Percentiles rank a stretch among this genome's conserved stretches.
Evolutionary conservation across 2,797 vertebrate species (phyloP).

Genomic region (Sphenopsis melanotis): DNA sequence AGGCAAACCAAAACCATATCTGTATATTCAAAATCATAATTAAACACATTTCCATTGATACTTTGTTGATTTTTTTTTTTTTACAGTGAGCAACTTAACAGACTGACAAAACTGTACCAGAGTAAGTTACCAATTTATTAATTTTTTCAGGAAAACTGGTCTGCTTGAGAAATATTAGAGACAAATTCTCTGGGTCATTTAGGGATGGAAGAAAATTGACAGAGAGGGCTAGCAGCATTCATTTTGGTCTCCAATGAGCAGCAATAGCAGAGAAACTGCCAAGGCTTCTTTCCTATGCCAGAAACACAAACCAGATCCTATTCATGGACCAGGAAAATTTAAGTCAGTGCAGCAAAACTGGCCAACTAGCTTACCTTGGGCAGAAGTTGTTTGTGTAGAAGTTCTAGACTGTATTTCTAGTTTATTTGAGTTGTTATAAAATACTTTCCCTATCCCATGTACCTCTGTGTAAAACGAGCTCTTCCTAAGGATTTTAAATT

Average conservation of each 20-base stretch:
- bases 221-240: background rate
- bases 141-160: background rate
- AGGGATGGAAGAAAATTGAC: background rate
- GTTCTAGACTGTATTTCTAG: background rate
- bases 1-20: background rate
- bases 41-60: background rate
- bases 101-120: background rate
- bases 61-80: background rate
- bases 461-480: background rate
- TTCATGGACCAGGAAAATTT: slow-evolving; percentile 27
- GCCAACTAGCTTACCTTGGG: background rate
- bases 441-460: background rate
- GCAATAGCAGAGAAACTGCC: background rate
- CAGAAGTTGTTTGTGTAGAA: background rate
- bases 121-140: background rate
- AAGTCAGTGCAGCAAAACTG: background rate
- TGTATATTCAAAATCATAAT: background rate
- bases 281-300: background rate
- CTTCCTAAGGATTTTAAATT: background rate
- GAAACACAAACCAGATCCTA: slow-evolving; percentile 26
- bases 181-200: background rate
- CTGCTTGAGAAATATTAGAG: background rate
- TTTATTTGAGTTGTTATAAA: background rate
- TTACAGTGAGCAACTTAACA: background rate
- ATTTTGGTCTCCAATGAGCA: background rate